Evolutionary conservation across 2,113 vertebrate species (phyloP), one percentile per base, ranked within the genome.

Genomic region (Mungos mungo): DNA sequence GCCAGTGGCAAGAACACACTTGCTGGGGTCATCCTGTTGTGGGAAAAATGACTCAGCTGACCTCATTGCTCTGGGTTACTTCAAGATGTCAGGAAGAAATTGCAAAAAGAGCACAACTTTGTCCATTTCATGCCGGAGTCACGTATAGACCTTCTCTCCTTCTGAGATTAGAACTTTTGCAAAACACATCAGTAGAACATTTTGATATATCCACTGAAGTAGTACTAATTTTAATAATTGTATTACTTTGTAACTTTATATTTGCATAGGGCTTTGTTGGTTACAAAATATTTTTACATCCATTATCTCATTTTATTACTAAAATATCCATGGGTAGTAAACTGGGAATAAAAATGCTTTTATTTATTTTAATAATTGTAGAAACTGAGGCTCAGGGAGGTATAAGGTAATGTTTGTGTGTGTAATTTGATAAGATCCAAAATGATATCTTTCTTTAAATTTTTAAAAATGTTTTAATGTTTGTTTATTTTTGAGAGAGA

Each of bases 1-100:
- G 90, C 97, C 85, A 52, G 35, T 52, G 95, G 94, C 95, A 96
- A 4, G 97, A 95, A 45, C 35, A 2, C 0, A 14, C 84, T 98
- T 98, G 89, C 80, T 9, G 0, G 80, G 88, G n/a, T 85, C 91
- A 82, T 94, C 52, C 19, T 65, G 65, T 41, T 87, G 85, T 86
- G 90, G 72, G 95, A 95, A 97, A 95, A 88, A 72, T 93, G 88
- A 96, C 74, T 94, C 88, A 96, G 50, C 57, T 98, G 96, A 97
- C 96, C 88, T 41, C 25, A 97, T 97, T 92, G 21, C 76, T 93
- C 77, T 88, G 52, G 90, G 47, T 97, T 94, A 57, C 97, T 97
- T 95, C 86, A 92, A 96, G 95, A 83, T 93, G 45, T 89, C 86
- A 84, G 94, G 7, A 13, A 13, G 63, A 97, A 92, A 92, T 93